These are phyloP conservation scores for Listronotus bonariensis DNA, from an alignment of 1,140 invertebrate genomes.

Conservation along the genomic window DNA sequence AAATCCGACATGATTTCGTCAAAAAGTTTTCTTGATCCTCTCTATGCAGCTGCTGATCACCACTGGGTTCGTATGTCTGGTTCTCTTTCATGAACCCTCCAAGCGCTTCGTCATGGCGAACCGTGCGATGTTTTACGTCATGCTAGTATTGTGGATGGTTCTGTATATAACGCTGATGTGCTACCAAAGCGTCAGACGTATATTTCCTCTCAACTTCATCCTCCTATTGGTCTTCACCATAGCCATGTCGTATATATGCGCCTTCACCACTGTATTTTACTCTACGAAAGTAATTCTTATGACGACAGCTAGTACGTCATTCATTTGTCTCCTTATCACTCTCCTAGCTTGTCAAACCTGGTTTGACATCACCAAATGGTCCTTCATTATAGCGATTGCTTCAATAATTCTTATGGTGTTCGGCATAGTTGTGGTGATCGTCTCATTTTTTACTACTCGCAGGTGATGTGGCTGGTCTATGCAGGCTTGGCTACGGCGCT, in stretches of 20 bases:
- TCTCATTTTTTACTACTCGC: constrained; percentile 25
- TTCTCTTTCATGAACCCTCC: constrained; percentile 20
- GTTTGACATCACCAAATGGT: constrained; percentile 45
- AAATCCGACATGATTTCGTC: constrained; percentile 33
- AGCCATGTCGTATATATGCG: constrained; percentile 36
- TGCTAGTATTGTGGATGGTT: constrained; percentile 8
- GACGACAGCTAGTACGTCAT: constrained; percentile 33
- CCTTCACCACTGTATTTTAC: constrained; percentile 1
- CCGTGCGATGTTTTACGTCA: constrained; percentile 16
- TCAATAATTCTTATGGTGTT: constrained; percentile 36
- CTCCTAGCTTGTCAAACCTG: constrained; percentile 41
- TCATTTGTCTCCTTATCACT: constrained; percentile 34
- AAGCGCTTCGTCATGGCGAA: constrained; percentile 24
- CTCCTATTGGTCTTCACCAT: constrained; percentile 40
- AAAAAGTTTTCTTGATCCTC: constrained; percentile 41
- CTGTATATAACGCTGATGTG: constrained; percentile 32
- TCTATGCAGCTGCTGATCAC: constrained; percentile 37
- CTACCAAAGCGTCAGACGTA: constrained; percentile 24
- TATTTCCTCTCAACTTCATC: constrained; percentile 43
- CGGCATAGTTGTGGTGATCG: constrained; percentile 35
- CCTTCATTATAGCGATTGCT: constrained; percentile 35
- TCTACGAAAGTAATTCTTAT: constrained; percentile 25
- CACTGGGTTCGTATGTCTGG: constrained; percentile 26
- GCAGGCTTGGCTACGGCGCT: constrained; percentile 22
- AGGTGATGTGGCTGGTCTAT: constrained; percentile 32